Evolutionary conservation across 2,888 invertebrate genomes (phyloP).

Genomic region (Tricholauxania praeusta): DNA sequence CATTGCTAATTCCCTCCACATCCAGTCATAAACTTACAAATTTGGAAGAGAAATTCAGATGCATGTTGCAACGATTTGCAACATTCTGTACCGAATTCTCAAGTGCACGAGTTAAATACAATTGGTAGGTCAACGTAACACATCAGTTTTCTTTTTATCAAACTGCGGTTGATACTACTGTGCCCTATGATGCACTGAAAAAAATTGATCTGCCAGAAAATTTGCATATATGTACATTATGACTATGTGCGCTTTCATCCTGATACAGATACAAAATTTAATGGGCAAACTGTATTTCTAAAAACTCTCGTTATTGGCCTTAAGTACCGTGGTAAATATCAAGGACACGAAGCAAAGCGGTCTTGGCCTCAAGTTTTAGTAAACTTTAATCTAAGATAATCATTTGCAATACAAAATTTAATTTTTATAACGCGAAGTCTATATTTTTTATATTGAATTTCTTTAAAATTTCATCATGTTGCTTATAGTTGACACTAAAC

Average conservation of each 20-base stretch:
- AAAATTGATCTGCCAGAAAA: constrained; percentile 86
- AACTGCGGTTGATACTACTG: constrained; percentile 76
- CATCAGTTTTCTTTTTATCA: constrained; percentile 40
- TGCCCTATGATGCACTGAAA: constrained; percentile 81
- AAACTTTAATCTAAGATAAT: neutral
- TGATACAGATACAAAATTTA: constrained; percentile 78
- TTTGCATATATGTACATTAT: constrained; percentile 83
- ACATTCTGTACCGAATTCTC: constrained; percentile 85
- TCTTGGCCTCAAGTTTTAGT: constrained; percentile 75
- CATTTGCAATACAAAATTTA: neutral
- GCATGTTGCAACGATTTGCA: constrained; percentile 79
- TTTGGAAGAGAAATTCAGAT: constrained; percentile 72
- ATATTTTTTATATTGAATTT: neutral
- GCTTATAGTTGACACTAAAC: constrained; percentile 56
- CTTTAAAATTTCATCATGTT: constrained; percentile 55
- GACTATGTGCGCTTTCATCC: constrained; percentile 89
- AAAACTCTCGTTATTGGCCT: constrained; percentile 86
- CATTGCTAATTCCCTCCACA: constrained; percentile 70
- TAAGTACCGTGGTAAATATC: constrained; percentile 84
- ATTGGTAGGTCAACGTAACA: constrained; percentile 71
- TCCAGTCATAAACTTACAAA: constrained; percentile 51
- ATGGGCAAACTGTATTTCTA: constrained; percentile 87
- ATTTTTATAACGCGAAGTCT: neutral
- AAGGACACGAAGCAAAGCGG: constrained; percentile 75
- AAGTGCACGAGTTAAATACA: constrained; percentile 79